Conservation (phyloP, 2,888 invertebrate species). For the Mythimna pallens region DNA sequence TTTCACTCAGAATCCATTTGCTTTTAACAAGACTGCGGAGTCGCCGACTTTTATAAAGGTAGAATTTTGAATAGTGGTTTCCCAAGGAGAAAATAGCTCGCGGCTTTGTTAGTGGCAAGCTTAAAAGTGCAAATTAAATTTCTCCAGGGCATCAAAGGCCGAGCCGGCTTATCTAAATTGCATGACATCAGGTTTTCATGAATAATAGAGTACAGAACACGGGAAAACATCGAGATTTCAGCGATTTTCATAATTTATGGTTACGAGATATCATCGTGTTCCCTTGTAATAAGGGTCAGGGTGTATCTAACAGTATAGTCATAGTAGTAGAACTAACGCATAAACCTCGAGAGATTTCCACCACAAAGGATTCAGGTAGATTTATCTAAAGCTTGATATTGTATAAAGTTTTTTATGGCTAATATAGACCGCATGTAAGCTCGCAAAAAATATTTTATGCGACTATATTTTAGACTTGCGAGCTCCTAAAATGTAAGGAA, state of each 20-base stretch:
- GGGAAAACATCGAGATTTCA: slow-evolving; percentile 63
- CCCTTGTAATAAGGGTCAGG: slow-evolving; percentile 18
- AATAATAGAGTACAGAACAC: slow-evolving; percentile 73
- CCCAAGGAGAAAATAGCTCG: slow-evolving; percentile 65
- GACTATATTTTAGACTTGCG: slow-evolving; percentile 24
- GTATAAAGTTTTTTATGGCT: slow-evolving; percentile 29
- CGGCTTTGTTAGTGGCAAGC: slow-evolving; percentile 68
- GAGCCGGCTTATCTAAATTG: slow-evolving; percentile 79
- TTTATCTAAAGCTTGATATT: slow-evolving; percentile 17
- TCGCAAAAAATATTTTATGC: slow-evolving; percentile 43
- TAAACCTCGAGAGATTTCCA: slow-evolving; percentile 38
- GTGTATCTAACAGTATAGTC: slow-evolving; percentile 17
- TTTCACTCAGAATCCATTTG: slow-evolving; percentile 49
- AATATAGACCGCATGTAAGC: slow-evolving; percentile 7
- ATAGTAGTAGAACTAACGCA: slow-evolving; percentile 19
- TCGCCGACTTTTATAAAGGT: slow-evolving; percentile 43
- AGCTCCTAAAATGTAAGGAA: slow-evolving; percentile 14
- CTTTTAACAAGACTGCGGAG: slow-evolving; percentile 32
- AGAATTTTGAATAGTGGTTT: slow-evolving; percentile 65
- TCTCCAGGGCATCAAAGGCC: slow-evolving; percentile 76
- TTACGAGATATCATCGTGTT: slow-evolving; percentile 35
- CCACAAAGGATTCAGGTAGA: slow-evolving; percentile 30
- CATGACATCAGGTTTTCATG: slow-evolving; percentile 79
- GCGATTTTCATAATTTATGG: slow-evolving; percentile 61
- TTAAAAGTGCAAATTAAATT: slow-evolving; percentile 84